Evolutionary conservation across 2,888 invertebrate genomes (phyloP).

Genomic region (Apodemia duryi): DNA sequence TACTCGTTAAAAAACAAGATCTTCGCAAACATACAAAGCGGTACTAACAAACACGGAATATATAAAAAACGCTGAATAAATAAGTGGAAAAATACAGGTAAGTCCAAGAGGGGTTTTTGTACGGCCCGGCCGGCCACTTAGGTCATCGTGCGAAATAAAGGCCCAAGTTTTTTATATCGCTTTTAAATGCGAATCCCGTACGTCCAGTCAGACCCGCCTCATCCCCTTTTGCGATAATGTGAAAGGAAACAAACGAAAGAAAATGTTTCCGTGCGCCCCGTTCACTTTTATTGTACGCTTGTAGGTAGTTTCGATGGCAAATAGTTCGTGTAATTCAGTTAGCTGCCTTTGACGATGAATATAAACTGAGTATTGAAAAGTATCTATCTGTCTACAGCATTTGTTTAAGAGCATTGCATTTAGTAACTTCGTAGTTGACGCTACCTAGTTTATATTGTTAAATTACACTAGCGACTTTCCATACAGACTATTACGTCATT

Average conservation of each 20-base stretch:
- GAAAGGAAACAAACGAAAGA: slow-evolving; percentile 77
- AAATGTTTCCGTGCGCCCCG: slow-evolving; percentile 71
- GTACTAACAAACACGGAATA: slow-evolving; percentile 67
- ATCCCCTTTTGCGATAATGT: slow-evolving; percentile 67
- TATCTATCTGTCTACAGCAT: slow-evolving; percentile 45
- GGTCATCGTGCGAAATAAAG: slow-evolving; percentile 79
- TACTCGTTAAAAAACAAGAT: slow-evolving; percentile 78
- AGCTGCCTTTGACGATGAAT: slow-evolving; percentile 51
- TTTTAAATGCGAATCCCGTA: slow-evolving; percentile 76
- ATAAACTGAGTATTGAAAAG: slow-evolving; percentile 49
- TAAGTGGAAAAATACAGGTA: slow-evolving; percentile 80
- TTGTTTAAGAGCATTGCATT: slow-evolving; percentile 38
- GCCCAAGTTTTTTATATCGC: slow-evolving; percentile 75
- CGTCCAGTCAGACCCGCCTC: slow-evolving; percentile 62
- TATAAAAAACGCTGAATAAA: slow-evolving; percentile 76
- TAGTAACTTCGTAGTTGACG: not conserved
- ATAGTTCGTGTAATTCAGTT: slow-evolving; percentile 74
- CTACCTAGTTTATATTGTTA: not conserved
- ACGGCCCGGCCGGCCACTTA: slow-evolving; percentile 76
- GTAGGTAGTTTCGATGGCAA: slow-evolving; percentile 73
- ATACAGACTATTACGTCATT: not conserved
- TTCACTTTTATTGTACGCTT: slow-evolving; percentile 70
- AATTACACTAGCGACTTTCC: not conserved
- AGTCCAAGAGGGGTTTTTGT: slow-evolving; percentile 76
- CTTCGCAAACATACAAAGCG: slow-evolving; percentile 74